A percentile compares a stretch with the other conserved stretches of the same genome.
phyloP scores from a whole-genome alignment of 2,888 invertebrate species.

The Chalcis sispes region DNA sequence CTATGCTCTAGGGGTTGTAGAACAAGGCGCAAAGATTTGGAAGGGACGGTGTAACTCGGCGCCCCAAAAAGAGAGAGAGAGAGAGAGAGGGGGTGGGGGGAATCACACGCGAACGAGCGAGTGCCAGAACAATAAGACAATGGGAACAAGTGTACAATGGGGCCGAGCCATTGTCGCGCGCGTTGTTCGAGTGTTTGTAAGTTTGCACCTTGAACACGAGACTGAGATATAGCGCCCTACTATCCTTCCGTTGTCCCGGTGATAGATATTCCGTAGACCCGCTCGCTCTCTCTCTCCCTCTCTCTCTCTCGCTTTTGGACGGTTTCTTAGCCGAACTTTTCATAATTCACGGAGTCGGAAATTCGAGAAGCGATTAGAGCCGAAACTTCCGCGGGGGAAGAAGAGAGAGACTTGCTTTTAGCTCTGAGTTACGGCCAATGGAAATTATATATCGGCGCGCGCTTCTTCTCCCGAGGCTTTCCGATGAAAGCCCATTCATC shows the following conservation, averaged over 20 bases:
- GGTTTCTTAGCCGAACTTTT: conserved; percentile 53
- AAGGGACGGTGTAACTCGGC: conserved; percentile 11
- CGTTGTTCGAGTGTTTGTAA: conserved; percentile 56
- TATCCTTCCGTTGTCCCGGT: conserved; percentile 11
- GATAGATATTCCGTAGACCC: conserved; percentile 52
- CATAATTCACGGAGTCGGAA: conserved; percentile 51
- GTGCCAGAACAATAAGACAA: conserved; percentile 70
- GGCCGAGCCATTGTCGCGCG: conserved; percentile 60
- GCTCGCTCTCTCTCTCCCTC: conserved; percentile 17
- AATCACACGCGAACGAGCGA: conserved; percentile 38
- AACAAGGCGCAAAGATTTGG: conserved; percentile 35
- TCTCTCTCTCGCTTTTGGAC: no score
- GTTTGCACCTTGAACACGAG: conserved; percentile 48
- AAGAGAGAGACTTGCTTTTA: conserved; percentile 1
- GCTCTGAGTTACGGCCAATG: conserved; percentile 47
- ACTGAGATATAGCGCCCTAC: neutral
- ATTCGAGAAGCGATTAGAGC: conserved; percentile 56
- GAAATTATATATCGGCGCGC: conserved; percentile 47
- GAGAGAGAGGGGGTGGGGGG: neutral
- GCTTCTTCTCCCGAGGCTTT: conserved; percentile 19
- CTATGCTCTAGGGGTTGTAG: conserved; percentile 29
- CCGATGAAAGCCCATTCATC: conserved; percentile 47
- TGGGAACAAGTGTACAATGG: conserved; percentile 71
- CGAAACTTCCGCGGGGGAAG: conserved; percentile 25
- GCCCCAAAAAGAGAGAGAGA: neutral